Base-by-base conservation (phyloP, 1,140 invertebrate genomes). In the Polypedilum vanderplanki region DNA sequence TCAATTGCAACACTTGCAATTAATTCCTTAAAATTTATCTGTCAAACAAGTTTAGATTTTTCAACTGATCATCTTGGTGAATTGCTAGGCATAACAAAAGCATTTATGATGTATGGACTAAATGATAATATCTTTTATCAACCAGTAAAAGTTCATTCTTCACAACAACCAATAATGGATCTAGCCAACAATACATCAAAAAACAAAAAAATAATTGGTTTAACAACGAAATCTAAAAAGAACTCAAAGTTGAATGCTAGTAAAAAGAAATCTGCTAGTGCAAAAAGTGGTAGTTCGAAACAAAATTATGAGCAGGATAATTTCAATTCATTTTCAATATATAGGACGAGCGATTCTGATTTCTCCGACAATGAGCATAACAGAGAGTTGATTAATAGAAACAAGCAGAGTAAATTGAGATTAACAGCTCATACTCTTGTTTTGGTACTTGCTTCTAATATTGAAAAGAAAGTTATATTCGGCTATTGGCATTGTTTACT, bases 401-500 rank as follows among this genome's bases (percentile, higher is more conserved):
- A 76, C 18, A 77, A 79, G 8, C 81, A 85, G 73, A 82, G 82
- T 9, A 85, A 83, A 79, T 79, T 88, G 9, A 81, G 87, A 57
- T 75, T 87, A 12, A 83, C 85, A 64, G 83, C 87, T 4, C 76
- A 87, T 7, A 78, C 82, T 74, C 78, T 88, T 73, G 76, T 89
- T 1, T 80, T 84, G 3, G 75, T 79, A 0, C 77, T 87, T 5
- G 77, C 83, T 64, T 78, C 88, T 84, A 83, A 77, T 75, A 85
- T 83, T 75, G 86, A 87, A 41, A 86, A 84, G 77, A 83, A 84
- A 74, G 80, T 86, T 18, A 85, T 92, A 76, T 91, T 91, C 81
- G 87, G 89, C 8, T 92, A 90, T 80, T 92, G 90, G 90, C 85
- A 89, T 76, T 87, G 83, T 76, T 88, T 88, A 77, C 87, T 88